Evolutionary conservation across 2,113 vertebrate species (phyloP).

Genomic region (Petrocephalus zakoni): DNA sequence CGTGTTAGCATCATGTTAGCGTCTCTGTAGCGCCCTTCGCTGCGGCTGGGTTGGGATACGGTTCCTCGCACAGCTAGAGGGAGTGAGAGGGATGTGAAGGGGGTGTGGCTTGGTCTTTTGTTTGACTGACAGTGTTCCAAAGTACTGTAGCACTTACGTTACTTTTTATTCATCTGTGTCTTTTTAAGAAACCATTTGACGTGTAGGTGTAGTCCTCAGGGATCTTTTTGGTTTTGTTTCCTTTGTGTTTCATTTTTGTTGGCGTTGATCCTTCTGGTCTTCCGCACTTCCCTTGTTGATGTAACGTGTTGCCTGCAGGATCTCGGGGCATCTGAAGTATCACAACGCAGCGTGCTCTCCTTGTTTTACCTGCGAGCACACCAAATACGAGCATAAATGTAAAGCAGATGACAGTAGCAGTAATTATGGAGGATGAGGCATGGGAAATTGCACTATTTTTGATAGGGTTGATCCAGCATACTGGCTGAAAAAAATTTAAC

Average conservation of each 20-base stretch:
- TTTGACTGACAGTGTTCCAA: constrained; percentile 35
- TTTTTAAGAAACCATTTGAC: constrained; percentile 7
- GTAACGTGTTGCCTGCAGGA: not conserved
- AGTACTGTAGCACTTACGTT: constrained; percentile 41
- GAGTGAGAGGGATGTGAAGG: not conserved
- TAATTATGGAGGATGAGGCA: constrained; percentile 50
- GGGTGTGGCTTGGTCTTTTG: constrained; percentile 16
- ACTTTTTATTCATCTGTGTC: constrained; percentile 10
- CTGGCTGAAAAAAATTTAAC: not conserved
- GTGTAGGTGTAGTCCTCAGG: constrained; percentile 53
- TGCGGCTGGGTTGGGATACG: not conserved
- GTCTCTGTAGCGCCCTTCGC: not conserved
- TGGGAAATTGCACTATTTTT: constrained; percentile 59
- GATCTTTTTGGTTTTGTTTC: constrained; percentile 35
- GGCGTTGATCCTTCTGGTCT: constrained; percentile 9
- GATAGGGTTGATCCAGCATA: constrained; percentile 26
- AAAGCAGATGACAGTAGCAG: constrained; percentile 14
- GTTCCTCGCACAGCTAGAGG: not conserved
- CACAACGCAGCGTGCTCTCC: constrained; percentile 40
- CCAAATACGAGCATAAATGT: constrained; percentile 45
- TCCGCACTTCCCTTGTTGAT: not conserved
- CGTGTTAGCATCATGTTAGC: constrained; percentile 5
- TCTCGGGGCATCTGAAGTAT: constrained; percentile 17
- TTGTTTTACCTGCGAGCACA: constrained; percentile 37
- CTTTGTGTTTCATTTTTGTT: not conserved